These are phyloP conservation scores for Oostethus manadensis DNA, from an alignment of 2,113 vertebrate species.

Conservation along the genomic window DNA sequence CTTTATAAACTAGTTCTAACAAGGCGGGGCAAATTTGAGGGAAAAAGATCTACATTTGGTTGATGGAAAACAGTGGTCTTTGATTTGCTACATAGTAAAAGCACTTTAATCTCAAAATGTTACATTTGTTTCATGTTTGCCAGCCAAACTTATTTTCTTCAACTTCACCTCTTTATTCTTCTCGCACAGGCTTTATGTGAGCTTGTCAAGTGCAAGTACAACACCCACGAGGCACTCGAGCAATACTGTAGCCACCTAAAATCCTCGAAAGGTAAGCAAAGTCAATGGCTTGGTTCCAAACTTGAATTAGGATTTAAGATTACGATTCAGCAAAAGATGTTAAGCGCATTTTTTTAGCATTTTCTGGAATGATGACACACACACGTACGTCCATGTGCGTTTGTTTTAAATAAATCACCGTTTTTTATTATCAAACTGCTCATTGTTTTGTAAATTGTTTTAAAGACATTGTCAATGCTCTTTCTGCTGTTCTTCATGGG, in stretches of 20 bases:
- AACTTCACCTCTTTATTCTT: neutral
- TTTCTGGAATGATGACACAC: too few relatives aligned
- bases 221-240: constrained; percentile 83
- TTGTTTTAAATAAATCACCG: too few relatives aligned
- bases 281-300: neutral
- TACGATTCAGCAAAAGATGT: too few relatives aligned
- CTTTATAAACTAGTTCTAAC: neutral
- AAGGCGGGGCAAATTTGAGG: neutral
- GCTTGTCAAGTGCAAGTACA: constrained; percentile 88
- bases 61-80: too few relatives aligned
- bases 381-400: too few relatives aligned
- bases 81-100: neutral
- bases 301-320: too few relatives aligned
- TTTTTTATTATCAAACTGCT: too few relatives aligned
- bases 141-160: too few relatives aligned
- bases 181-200: constrained; percentile 82
- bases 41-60: neutral
- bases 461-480: too few relatives aligned
- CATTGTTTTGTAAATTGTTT: too few relatives aligned
- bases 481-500: too few relatives aligned
- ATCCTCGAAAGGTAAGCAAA: constrained; percentile 80
- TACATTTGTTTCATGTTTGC: neutral
- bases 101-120: neutral
- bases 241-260: constrained; percentile 82
- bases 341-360: too few relatives aligned